A percentile compares a stretch with the other conserved stretches of the same genome.
These are phyloP conservation scores for Drosophila mayri DNA, from an alignment of 1,140 invertebrate species.

Conservation along the genomic window DNA sequence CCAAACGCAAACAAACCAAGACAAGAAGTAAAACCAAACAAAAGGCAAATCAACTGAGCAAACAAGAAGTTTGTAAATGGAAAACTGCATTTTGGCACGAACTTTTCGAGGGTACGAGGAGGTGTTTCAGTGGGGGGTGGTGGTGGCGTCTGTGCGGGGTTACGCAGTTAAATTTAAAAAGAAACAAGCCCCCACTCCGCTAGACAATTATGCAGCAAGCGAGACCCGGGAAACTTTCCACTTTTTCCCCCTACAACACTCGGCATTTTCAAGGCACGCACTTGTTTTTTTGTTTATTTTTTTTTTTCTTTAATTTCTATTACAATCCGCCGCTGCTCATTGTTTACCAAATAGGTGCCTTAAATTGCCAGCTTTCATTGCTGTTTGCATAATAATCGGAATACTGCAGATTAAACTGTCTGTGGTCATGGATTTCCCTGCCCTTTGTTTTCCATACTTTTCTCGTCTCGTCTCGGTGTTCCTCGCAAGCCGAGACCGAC, in stretches of 20 bases:
- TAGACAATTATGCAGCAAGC: slow-evolving; percentile 63
- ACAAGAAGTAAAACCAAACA: slow-evolving; percentile 39
- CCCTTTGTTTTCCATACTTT: slow-evolving; percentile 42
- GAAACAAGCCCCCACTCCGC: slow-evolving; percentile 24
- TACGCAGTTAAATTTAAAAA: slow-evolving; percentile 55
- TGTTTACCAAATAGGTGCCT: slow-evolving; percentile 57
- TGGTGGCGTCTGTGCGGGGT: slow-evolving; percentile 12
- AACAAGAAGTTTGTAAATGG: slow-evolving; percentile 55
- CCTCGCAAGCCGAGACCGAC: slow-evolving; percentile 16
- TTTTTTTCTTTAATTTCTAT: slow-evolving; percentile 15
- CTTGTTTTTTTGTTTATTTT: slow-evolving; percentile 41
- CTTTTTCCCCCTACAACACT: slow-evolving; percentile 50
- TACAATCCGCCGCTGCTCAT: slow-evolving; percentile 20
- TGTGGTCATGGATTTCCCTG: slow-evolving; percentile 49
- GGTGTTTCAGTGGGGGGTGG: neutral
- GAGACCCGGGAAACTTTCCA: slow-evolving; percentile 61
- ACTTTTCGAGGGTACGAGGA: slow-evolving; percentile 13
- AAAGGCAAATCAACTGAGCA: slow-evolving; percentile 41
- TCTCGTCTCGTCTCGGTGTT: neutral
- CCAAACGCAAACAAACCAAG: slow-evolving; percentile 36
- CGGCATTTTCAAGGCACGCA: slow-evolving; percentile 69
- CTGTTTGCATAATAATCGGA: slow-evolving; percentile 55
- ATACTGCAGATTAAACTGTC: slow-evolving; percentile 39
- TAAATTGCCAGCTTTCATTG: slow-evolving; percentile 39
- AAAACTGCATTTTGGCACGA: slow-evolving; percentile 76